Percentiles rank a stretch among this genome's conserved stretches.
Evolutionary conservation across 2,113 vertebrate species (phyloP).

Genomic region (Aphyosemion australe): DNA sequence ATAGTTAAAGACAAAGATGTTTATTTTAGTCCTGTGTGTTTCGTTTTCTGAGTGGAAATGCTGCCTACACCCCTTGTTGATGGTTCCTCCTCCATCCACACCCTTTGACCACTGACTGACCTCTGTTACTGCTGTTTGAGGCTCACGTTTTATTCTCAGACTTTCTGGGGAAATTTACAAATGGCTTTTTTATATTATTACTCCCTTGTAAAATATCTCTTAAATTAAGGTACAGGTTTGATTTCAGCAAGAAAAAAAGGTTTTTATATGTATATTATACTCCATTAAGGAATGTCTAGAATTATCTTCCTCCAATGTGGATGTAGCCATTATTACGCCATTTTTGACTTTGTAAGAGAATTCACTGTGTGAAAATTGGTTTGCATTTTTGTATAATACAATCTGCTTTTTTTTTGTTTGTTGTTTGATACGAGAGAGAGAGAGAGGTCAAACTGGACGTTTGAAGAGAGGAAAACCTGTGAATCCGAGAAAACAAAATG

Average conservation of each 20-base stretch:
- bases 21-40: constrained; percentile 55
- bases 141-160: constrained; percentile 79
- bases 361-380: constrained; percentile 91
- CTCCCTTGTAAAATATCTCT: constrained; percentile 84
- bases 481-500: constrained; percentile 80
- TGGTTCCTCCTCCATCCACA: constrained; percentile 57
- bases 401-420: constrained; percentile 73
- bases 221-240: constrained; percentile 88
- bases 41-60: constrained; percentile 72
- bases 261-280: constrained; percentile 88
- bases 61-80: constrained; percentile 59
- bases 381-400: constrained; percentile 90
- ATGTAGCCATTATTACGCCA: constrained; percentile 87
- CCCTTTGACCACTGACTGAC: constrained; percentile 77
- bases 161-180: constrained; percentile 78
- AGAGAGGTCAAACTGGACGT: constrained; percentile 81
- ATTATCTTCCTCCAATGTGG: constrained; percentile 89
- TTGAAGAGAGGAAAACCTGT: constrained; percentile 76
- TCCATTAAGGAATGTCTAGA: constrained; percentile 90
- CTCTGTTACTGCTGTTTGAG: constrained; percentile 81
- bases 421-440: constrained; percentile 79
- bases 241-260: constrained; percentile 83
- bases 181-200: constrained; percentile 83
- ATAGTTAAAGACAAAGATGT: constrained; percentile 41
- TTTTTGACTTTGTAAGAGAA: constrained; percentile 89